Conservation (phyloP, 2,888 invertebrate genomes). For the Magallana nippona region DNA sequence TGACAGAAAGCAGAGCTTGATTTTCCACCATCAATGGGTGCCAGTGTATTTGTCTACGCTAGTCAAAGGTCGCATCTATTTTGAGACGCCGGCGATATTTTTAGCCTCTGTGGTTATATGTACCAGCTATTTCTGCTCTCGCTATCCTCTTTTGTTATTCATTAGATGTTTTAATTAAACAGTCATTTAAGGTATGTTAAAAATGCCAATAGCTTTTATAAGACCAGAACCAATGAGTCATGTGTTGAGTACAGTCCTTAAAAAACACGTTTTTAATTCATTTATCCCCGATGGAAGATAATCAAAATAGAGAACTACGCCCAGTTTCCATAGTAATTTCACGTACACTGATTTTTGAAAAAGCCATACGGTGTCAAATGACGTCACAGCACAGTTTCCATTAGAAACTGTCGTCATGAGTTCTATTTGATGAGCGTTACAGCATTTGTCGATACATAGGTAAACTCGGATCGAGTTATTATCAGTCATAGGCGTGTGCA, state of each 20-base stretch:
- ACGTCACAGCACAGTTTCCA: constrained; percentile 5
- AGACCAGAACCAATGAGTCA: neutral
- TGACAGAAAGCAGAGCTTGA: no score
- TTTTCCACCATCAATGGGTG: neutral
- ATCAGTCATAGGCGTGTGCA: neutral
- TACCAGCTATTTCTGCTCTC: constrained; percentile 2
- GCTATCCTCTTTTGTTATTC: neutral
- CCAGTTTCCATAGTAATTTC: constrained; percentile 16
- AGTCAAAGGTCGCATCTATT: constrained; percentile 1
- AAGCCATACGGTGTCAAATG: neutral
- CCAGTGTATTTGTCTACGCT: neutral
- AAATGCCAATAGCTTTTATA: constrained; percentile 1
- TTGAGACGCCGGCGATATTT: neutral
- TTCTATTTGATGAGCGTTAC: neutral
- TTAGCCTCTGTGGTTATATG: neutral
- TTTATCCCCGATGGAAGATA: neutral
- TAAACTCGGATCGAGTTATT: neutral
- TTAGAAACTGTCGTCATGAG: constrained; percentile 19
- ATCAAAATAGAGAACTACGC: neutral
- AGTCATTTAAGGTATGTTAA: neutral
- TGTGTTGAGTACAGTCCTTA: neutral
- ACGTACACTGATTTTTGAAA: neutral
- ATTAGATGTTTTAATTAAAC: constrained; percentile 28
- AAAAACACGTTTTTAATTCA: neutral
- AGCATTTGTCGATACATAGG: neutral